Percentiles rank a stretch among this genome's conserved stretches.
Evolutionary conservation across 2,797 vertebrate species (phyloP).

Genomic region (Tamandua tetradactyla): DNA sequence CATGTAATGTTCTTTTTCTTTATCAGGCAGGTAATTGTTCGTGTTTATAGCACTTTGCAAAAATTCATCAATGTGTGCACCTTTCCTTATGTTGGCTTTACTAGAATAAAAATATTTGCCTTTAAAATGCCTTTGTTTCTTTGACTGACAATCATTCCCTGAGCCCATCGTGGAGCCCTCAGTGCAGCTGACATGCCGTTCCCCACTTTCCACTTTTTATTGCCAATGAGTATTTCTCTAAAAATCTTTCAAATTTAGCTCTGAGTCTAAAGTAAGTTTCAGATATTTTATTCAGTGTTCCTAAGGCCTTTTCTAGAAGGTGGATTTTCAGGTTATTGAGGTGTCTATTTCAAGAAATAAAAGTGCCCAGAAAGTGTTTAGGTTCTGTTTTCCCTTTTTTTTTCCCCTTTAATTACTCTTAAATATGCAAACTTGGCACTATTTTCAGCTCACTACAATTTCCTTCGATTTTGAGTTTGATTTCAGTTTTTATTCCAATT

Average conservation of each 20-base stretch:
- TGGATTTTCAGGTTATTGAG: not conserved
- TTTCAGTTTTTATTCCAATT: constrained; percentile 46
- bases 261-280: not conserved
- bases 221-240: not conserved
- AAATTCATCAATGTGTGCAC: not conserved
- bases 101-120: not conserved
- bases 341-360: not conserved
- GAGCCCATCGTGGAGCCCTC: not conserved
- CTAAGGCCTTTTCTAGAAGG: not conserved
- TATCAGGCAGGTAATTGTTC: not conserved
- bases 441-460: constrained; percentile 61
- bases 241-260: not conserved
- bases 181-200: not conserved
- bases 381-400: not conserved
- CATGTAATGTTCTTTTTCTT: not conserved
- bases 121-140: not conserved
- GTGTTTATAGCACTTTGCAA: not conserved
- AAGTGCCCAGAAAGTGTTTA: not conserved
- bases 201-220: not conserved
- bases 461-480: constrained; percentile 29
- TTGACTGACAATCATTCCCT: not conserved
- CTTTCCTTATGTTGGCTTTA: not conserved
- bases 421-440: constrained; percentile 31
- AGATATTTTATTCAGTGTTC: not conserved
- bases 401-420: constrained; percentile 48